Conservation (phyloP, 2,113 vertebrate species). For the Chlamydotis undulata region DNA sequence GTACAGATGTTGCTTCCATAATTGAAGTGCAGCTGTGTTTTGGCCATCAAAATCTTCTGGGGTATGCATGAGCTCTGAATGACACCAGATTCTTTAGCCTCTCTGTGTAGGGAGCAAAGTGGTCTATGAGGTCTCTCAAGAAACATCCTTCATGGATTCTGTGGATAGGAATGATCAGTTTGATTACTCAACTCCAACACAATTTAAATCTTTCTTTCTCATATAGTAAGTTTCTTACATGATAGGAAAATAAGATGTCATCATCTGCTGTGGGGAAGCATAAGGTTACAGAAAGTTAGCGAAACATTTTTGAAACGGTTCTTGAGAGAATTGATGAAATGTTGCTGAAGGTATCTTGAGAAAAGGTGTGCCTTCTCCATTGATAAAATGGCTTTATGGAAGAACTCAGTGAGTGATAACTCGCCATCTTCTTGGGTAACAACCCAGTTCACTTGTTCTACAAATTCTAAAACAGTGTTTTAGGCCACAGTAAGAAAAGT, state of each 20-base stretch:
- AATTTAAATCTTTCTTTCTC: neutral
- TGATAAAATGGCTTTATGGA: neutral
- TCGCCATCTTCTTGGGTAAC: neutral
- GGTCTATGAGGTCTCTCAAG: neutral
- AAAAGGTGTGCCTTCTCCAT: neutral
- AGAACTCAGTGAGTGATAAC: neutral
- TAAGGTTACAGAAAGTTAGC: neutral
- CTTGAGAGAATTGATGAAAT: neutral
- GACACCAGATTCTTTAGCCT: neutral
- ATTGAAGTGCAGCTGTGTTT: neutral
- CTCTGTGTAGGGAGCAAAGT: neutral
- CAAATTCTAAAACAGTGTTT: neutral
- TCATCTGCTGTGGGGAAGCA: neutral
- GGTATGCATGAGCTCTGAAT: neutral
- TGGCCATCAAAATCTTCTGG: neutral
- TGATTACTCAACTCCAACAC: neutral
- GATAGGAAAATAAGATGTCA: neutral
- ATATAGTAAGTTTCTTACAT: neutral
- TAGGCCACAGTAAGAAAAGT: neutral
- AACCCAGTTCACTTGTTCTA: neutral
- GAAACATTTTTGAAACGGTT: neutral
- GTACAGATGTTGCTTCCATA: neutral
- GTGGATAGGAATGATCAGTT: neutral
- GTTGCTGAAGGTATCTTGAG: neutral
- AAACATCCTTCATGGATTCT: neutral